Evolutionary conservation across 2,797 vertebrate genomes (phyloP), one percentile per base, ranked within the genome.

Genomic region (Catharus ustulatus): DNA sequence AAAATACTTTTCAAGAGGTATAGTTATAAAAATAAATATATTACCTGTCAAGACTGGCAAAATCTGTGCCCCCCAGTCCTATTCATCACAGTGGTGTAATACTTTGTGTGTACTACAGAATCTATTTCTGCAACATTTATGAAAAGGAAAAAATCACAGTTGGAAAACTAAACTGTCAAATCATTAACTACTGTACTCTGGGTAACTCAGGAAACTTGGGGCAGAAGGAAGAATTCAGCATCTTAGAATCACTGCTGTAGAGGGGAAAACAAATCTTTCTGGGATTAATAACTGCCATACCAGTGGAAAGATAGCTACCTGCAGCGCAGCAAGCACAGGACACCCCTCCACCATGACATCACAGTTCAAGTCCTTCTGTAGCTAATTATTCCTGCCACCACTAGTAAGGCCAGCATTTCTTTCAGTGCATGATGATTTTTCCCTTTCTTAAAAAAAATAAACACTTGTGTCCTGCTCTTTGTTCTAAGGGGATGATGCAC

Each of bases 401-500:
- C 17, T 26, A 57, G 5, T 52, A 61, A 73, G n/a, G 43, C 20
- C 0, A 88, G 29, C 14, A 13, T 49, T 68, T 55, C 22, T 72
- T 79, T 55, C 38, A 21, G 7, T 27, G 10, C 9, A 72, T 29
- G 51, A 45, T 36, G 32, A 15, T 26, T 75, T 46, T 67, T 24
- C 3, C 11, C 8, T 22, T 22, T 7, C 36, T 22, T 13, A 29
- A 81, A 42, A 32, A 15, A 19, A 12, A 17, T 11, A n/a, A 59
- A 74, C 1, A 3, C 5, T 46, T 71, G 3, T 42, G 45, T 67
- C n/a, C 45, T n/a, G 2, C 78, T 85, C 26, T 48, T 74, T 78
- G 16, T 57, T 77, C 11, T 55, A 90, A 74, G 29, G 0, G 0
- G 5, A 9, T n/a, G 38, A 61, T 22, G 9, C 0, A 0, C n/a